These are phyloP conservation scores for Cichlasoma orientale DNA, from an alignment of 2,797 vertebrate genomes.

Conservation along the genomic window DNA sequence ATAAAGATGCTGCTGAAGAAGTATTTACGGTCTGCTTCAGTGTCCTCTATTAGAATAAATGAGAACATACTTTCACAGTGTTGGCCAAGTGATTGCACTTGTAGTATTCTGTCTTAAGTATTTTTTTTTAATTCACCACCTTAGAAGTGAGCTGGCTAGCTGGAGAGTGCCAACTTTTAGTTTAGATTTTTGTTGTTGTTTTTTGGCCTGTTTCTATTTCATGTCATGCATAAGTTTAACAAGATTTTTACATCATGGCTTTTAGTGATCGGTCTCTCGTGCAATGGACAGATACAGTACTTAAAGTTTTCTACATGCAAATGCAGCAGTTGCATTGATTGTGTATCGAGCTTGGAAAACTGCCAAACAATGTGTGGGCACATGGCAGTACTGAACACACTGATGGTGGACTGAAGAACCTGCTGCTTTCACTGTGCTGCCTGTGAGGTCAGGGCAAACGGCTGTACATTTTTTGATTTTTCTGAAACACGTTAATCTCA, in stretches of 20 bases:
- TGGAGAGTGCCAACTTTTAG: slow-evolving; percentile 31
- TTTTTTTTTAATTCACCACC: slow-evolving; percentile 41
- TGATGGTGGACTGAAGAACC: not conserved
- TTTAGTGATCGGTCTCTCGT: not conserved
- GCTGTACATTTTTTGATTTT: not conserved
- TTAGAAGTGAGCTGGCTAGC: not conserved
- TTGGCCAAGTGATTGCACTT: slow-evolving; percentile 13
- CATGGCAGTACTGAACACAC: not conserved
- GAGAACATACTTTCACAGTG: slow-evolving; percentile 23
- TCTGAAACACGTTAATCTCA: not conserved
- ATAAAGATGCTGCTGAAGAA: slow-evolving; percentile 26
- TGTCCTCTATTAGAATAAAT: not conserved
- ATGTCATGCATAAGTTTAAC: not conserved
- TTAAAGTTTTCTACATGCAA: not conserved
- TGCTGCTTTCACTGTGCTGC: not conserved
- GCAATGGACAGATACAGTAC: not conserved
- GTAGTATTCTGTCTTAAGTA: slow-evolving; percentile 43
- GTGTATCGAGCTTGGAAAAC: not conserved
- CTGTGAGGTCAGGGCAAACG: not conserved
- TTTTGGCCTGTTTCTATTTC: not conserved
- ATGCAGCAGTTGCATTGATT: not conserved
- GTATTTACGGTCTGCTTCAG: slow-evolving; percentile 14
- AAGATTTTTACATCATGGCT: not conserved
- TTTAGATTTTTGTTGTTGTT: not conserved
- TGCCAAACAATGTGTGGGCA: not conserved